phyloP scores from a whole-genome alignment of 2,797 vertebrate genomes.

The Anas capensis region DNA sequence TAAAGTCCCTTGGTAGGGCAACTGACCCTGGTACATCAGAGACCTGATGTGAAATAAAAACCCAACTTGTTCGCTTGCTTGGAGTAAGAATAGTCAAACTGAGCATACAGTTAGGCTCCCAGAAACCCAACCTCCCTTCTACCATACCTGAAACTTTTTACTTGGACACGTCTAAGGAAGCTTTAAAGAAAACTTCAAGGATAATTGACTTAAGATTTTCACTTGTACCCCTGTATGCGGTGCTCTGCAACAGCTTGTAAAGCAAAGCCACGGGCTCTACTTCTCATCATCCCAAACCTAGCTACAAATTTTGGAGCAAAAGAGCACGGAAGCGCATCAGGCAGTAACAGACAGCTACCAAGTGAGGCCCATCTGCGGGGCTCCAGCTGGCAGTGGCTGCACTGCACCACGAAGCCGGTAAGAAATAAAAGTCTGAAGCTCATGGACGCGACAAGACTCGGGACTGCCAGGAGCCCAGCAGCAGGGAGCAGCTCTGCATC shows the following conservation, averaged over 20 bases:
- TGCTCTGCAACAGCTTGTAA: not conserved
- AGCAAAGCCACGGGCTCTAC: not conserved
- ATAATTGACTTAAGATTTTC: not conserved
- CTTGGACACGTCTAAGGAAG: not conserved
- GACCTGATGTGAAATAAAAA: not conserved
- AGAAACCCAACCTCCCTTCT: not conserved
- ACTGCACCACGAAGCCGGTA: not conserved
- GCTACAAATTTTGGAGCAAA: not conserved
- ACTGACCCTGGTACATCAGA: not conserved
- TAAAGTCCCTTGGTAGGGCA: not conserved
- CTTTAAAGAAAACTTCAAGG: not conserved
- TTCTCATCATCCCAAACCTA: not conserved
- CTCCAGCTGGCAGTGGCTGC: not conserved
- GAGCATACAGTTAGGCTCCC: not conserved
- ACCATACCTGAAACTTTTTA: not conserved
- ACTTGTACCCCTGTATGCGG: not conserved
- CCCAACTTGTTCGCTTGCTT: not conserved
- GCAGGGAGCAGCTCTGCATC: too few relatives aligned
- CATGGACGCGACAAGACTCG: too few relatives aligned
- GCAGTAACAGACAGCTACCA: not conserved
- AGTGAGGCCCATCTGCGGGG: not conserved
- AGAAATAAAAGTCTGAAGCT: too few relatives aligned
- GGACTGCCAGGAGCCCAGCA: too few relatives aligned
- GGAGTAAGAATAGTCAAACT: not conserved
- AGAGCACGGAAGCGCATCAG: not conserved